phyloP scores from a whole-genome alignment of 2,113 vertebrate species.

The Elephantulus edwardii region DNA sequence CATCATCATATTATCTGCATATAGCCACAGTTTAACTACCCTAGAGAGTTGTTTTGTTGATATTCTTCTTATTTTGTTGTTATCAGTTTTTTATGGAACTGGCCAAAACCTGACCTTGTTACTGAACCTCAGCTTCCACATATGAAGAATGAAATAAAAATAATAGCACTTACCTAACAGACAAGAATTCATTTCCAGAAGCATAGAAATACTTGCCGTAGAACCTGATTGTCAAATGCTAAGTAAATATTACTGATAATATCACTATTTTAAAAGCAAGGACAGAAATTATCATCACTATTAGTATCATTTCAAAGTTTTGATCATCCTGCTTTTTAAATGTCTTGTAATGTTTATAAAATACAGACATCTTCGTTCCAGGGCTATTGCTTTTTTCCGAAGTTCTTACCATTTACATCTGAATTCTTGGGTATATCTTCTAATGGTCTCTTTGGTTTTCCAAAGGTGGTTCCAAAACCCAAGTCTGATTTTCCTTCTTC shows the following conservation, averaged over 20 bases:
- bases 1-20: too few relatives aligned
- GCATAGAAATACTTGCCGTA: too few relatives aligned
- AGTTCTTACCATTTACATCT: background rate
- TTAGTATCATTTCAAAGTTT: background rate
- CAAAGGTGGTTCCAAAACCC: background rate
- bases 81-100: background rate
- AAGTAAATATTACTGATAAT: rapidly evolving
- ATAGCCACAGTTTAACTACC: too few relatives aligned
- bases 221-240: background rate
- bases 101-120: background rate
- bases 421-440: background rate
- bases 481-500: background rate
- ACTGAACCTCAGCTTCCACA: background rate
- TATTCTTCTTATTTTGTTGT: background rate
- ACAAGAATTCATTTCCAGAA: background rate
- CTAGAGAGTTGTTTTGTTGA: background rate
- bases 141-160: background rate
- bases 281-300: background rate
- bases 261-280: rapidly evolving
- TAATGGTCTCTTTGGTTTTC: background rate
- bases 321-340: background rate
- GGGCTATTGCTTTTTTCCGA: too few relatives aligned
- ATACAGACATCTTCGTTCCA: background rate
- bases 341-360: background rate
- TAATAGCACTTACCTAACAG: rapidly evolving